A percentile compares a stretch with the other conserved stretches of the same genome.
phyloP scores from a whole-genome alignment of 2,113 vertebrate species.

The Malurus alboscapulatus region DNA sequence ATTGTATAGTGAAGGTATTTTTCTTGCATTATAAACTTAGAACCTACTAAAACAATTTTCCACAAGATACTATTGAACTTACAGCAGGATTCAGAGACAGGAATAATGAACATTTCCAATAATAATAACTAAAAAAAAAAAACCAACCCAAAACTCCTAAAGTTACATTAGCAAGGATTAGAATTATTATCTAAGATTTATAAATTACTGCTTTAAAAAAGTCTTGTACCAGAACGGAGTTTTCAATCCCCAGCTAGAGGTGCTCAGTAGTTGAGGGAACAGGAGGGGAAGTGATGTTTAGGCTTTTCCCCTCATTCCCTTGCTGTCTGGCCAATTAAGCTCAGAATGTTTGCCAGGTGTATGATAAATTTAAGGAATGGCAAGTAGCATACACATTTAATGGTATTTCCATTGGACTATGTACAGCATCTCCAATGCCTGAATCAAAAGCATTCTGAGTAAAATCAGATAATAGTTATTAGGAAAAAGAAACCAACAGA shows the following conservation, averaged over 20 bases:
- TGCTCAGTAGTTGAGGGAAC: not conserved
- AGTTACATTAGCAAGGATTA: not conserved
- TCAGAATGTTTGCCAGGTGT: not conserved
- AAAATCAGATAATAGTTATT: not conserved
- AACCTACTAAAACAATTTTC: constrained; percentile 22
- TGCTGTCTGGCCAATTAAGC: not conserved
- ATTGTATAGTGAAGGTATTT: not conserved
- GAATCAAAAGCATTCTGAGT: not conserved
- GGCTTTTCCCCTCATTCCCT: not conserved
- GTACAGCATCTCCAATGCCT: not conserved
- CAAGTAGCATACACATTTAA: not conserved
- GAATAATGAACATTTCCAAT: constrained; percentile 13
- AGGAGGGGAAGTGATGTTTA: not conserved
- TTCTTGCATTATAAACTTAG: not conserved
- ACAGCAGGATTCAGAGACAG: constrained; percentile 49
- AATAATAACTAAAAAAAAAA: not conserved
- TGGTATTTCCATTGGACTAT: not conserved
- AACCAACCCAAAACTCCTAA: not conserved
- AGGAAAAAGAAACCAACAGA: constrained; percentile 29
- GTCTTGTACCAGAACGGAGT: not conserved
- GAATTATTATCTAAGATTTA: not conserved
- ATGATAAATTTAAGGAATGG: not conserved
- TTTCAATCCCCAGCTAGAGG: not conserved
- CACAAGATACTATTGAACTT: constrained; percentile 24
- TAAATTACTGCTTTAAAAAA: not conserved